Percentiles rank a stretch among this genome's conserved stretches.
These are phyloP conservation scores for Leptopilina boulardi DNA, from an alignment of 1,140 invertebrate species.

Conservation along the genomic window DNA sequence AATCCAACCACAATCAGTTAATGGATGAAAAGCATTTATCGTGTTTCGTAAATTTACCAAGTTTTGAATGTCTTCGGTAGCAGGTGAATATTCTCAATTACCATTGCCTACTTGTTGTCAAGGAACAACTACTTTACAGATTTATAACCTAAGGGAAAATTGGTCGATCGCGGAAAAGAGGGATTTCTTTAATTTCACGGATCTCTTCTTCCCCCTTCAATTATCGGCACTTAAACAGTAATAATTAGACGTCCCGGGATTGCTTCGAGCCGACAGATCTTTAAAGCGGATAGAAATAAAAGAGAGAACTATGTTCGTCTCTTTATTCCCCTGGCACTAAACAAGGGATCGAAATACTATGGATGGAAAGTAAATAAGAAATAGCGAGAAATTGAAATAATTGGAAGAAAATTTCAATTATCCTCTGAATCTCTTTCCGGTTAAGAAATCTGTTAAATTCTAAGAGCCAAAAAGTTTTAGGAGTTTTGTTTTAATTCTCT, in stretches of 20 bases:
- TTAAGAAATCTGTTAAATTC: background rate
- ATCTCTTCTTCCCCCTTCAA: conserved; percentile 66
- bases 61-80: background rate
- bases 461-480: too few species aligned
- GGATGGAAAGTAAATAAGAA: conserved; percentile 45
- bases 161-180: conserved; percentile 52
- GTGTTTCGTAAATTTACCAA: background rate
- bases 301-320: conserved; percentile 42
- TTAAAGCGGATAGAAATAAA: conserved; percentile 62
- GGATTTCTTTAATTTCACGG: conserved; percentile 71
- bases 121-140: conserved; percentile 3
- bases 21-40: background rate
- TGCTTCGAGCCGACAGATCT: conserved; percentile 64
- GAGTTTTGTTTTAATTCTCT: too few species aligned
- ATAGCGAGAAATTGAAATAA: conserved; percentile 41
- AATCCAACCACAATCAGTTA: background rate
- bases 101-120: background rate
- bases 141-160: background rate
- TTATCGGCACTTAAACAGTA: conserved; percentile 70
- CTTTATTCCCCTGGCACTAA: conserved; percentile 36
- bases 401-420: conserved; percentile 47
- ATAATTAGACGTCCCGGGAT: conserved; percentile 69
- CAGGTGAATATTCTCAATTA: background rate
- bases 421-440: background rate
- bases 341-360: conserved; percentile 36